Base-by-base conservation (phyloP, 92 coral and sea anemone species). In the Desmophyllum pertusum region DNA sequence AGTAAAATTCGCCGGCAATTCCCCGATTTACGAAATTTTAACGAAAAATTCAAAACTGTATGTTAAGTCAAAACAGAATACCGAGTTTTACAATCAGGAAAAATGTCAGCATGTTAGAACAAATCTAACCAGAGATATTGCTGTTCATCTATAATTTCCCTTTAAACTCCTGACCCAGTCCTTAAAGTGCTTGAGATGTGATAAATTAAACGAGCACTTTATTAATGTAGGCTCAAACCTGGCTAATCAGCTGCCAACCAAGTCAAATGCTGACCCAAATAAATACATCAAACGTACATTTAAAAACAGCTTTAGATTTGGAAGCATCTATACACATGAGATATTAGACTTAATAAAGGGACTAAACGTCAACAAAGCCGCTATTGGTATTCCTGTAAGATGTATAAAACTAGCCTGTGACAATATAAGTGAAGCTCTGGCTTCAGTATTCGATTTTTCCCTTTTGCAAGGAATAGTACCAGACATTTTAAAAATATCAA, bases 401-500 rank as follows among this genome's bases (percentile, higher is more conserved):
- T 82, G 84, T 43, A 72, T 89, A 18, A 89, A 89, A 79, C 64
- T 84, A 37, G 89, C 92, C 18, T 39, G 29, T 41, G 17, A 52
- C 46, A 27, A 73, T 63, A 85, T 85, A 17, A 85, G 88, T 73
- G 84, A 57, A 45, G 77, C 89, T 40, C 52, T 84, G 72, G 41
- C 85, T 2, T 6, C 51, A n/a, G 55, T 88, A 37, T 84, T 88
- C 36, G 83, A 83, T 73, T 51, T 41, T 23, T 88, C 91, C 40
- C 57, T 88, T 15, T 52, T 48, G 18, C 84, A 45, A 45, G 91
- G 88, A 52, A 80, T 72, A 21, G 73, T 88, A 19, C 88, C 91
- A 8, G 88, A 84, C 39, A 71, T 66, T 10, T 72, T 88, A 46
- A 83, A 83, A 66, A 35, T 88, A 15, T 88, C 91, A 14, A 88